A percentile compares a stretch with the other conserved stretches of the same genome.
Conservation (phyloP, 2,888 invertebrate genomes). For the Strigamia crassipes region DNA sequence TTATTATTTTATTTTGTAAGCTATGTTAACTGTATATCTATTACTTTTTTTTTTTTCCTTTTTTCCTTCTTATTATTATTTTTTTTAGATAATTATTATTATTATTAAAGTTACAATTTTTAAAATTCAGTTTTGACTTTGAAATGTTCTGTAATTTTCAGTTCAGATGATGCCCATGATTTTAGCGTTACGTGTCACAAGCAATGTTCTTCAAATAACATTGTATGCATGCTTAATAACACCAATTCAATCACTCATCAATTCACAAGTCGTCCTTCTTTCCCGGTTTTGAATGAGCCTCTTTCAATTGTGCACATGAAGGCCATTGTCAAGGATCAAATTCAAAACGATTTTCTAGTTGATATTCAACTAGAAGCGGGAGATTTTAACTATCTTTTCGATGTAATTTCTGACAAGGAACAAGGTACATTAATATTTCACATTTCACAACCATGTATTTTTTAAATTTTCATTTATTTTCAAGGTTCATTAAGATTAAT, state of each 20-base stretch:
- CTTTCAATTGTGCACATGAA: constrained; percentile 37
- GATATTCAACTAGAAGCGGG: not conserved
- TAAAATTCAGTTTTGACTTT: not conserved
- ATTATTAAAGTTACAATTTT: not conserved
- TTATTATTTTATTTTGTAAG: not conserved
- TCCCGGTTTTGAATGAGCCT: constrained; percentile 23
- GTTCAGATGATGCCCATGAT: constrained; percentile 19
- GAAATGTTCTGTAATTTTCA: constrained; percentile 10
- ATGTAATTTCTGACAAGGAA: not conserved
- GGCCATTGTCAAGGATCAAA: not conserved
- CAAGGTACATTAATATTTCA: not conserved
- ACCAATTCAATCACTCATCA: constrained; percentile 47
- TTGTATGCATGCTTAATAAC: constrained; percentile 42
- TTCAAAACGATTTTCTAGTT: constrained; percentile 2
- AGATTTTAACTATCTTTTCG: constrained; percentile 1
- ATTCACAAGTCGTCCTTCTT: constrained; percentile 34
- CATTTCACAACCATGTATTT: not conserved
- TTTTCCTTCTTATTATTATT: not conserved
- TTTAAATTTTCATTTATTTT: not conserved
- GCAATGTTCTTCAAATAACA: not conserved
- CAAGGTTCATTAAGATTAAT: not conserved
- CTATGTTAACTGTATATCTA: not conserved
- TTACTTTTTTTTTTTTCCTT: not conserved
- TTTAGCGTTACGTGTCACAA: constrained; percentile 42
- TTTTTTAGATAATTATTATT: not conserved